These are phyloP conservation scores for Halcyon leucocephala DNA, from an alignment of 2,797 vertebrate species.

Conservation along the genomic window DNA sequence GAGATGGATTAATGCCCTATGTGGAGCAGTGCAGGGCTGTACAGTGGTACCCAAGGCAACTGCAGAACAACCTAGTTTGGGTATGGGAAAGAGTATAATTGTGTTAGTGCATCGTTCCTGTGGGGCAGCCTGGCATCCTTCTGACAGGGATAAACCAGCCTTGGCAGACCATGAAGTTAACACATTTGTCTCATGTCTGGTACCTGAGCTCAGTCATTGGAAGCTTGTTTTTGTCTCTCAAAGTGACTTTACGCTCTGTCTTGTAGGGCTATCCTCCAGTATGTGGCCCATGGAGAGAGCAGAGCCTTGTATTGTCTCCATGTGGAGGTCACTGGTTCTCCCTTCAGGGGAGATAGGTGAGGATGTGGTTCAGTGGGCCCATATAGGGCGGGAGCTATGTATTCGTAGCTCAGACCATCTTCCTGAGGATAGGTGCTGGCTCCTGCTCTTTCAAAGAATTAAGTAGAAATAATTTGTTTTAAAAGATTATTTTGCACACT, in stretches of 20 bases:
- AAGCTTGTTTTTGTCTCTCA: not conserved
- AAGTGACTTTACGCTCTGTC: not conserved
- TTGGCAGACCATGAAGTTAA: not conserved
- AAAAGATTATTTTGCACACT: not conserved
- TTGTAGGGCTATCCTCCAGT: not conserved
- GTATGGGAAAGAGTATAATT: not conserved
- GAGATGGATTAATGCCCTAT: not conserved
- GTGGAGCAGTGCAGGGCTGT: not conserved
- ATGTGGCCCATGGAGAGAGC: not conserved
- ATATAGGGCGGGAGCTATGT: not conserved
- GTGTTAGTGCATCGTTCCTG: not conserved
- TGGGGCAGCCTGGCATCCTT: not conserved
- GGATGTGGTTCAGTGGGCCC: not conserved
- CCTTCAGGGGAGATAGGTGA: fast-evolving
- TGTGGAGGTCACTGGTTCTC: not conserved
- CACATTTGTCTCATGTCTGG: not conserved
- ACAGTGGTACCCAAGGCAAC: not conserved
- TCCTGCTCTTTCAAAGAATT: not conserved
- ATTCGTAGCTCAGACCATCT: not conserved
- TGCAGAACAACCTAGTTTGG: not conserved
- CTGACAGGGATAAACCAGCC: not conserved
- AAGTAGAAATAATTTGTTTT: not conserved
- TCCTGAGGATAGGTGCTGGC: not conserved
- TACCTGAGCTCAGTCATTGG: not conserved
- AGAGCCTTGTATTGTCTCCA: not conserved